These are phyloP conservation scores for Dasysyrphus albostriatus DNA, from an alignment of 2,888 invertebrate species.

Conservation along the genomic window DNA sequence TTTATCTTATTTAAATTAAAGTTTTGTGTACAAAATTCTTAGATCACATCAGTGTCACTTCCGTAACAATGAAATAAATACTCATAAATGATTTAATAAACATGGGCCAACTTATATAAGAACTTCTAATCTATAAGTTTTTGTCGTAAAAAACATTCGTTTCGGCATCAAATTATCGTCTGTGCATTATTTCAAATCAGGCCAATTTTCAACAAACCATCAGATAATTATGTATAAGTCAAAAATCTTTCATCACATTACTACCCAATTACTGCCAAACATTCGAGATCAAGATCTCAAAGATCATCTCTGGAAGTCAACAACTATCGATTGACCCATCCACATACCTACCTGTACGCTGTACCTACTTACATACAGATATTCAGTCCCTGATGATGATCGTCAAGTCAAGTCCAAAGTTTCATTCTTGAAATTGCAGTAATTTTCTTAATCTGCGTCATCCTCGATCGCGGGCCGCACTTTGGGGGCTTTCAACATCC, in stretches of 20 bases:
- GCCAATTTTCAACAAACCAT: background rate
- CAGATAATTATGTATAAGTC: conserved; percentile 17
- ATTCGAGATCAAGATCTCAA: conserved; percentile 51
- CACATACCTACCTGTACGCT: background rate
- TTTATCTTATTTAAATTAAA: too few relatives aligned
- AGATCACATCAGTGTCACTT: too few relatives aligned
- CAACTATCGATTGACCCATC: conserved; percentile 71
- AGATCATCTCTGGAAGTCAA: conserved; percentile 68
- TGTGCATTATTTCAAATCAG: conserved; percentile 33
- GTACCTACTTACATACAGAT: background rate
- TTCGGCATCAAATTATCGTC: conserved; percentile 3
- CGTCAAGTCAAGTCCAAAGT: conserved; percentile 36
- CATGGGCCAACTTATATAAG: too few relatives aligned
- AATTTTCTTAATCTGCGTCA: conserved; percentile 74
- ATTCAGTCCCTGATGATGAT: background rate
- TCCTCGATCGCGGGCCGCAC: conserved; percentile 42
- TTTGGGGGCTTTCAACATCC: conserved; percentile 18
- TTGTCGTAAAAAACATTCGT: too few relatives aligned
- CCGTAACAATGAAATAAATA: too few relatives aligned
- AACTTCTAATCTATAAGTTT: too few relatives aligned
- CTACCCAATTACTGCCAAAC: conserved; percentile 68
- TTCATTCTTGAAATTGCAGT: conserved; percentile 62
- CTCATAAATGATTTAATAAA: too few relatives aligned
- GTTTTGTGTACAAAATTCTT: too few relatives aligned
- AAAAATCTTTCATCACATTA: conserved; percentile 41